Evolutionary conservation across 2,888 invertebrate genomes (phyloP).

Genomic region (Poecilobothrus nobilitatus): DNA sequence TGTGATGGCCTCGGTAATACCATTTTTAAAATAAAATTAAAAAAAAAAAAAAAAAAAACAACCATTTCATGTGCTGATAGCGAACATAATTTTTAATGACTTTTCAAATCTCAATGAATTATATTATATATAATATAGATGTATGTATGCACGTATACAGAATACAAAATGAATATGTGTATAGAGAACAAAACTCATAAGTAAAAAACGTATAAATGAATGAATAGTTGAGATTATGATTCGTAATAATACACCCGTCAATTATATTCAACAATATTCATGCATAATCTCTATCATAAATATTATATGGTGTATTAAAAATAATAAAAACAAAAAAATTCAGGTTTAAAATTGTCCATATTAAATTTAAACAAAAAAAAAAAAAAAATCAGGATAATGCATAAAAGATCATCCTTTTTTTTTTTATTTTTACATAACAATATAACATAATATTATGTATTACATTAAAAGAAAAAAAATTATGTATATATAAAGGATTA

Average conservation of each 20-base stretch:
- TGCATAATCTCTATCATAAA: conserved; percentile 6
- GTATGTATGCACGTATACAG: no score
- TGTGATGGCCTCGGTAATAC: not conserved
- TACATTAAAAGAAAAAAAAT: not conserved
- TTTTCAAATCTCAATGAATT: not conserved
- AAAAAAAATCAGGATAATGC: not conserved
- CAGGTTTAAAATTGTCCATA: not conserved
- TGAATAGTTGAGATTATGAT: conserved; percentile 1
- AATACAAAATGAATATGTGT: not conserved
- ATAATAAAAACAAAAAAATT: not conserved
- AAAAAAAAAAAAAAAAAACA: not conserved
- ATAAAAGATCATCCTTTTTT: not conserved
- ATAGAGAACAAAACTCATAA: not conserved
- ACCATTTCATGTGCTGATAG: not conserved
- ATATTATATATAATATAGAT: no score
- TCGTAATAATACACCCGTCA: conserved; percentile 6
- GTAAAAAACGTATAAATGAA: not conserved
- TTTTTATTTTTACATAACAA: no score
- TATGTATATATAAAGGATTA: not conserved
- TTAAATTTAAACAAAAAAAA: no score
- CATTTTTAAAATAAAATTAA: not conserved
- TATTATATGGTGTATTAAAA: not conserved
- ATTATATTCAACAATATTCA: not conserved
- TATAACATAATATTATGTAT: not conserved
- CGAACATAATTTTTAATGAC: conserved; percentile 1